Base-by-base conservation (phyloP, 2,113 vertebrate genomes). In the Condylura cristata region DNA sequence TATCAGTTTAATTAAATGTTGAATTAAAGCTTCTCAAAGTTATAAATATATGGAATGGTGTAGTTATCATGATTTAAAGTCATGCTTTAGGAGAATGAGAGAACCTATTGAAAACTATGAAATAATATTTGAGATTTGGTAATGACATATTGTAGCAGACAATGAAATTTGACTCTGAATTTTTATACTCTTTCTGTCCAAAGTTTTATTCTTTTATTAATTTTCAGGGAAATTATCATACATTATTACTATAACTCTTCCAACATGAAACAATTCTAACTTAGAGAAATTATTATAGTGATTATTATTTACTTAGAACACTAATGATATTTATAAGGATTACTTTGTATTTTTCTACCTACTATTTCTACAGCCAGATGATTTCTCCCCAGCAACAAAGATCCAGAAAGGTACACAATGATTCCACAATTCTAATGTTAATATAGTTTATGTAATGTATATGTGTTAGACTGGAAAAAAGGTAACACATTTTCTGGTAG, bases 401-500 rank as follows among this genome's bases (percentile, higher is more conserved):
- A 46, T 28, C 4, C 46, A 34, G 8, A 48, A 85, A 89, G 16
- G 90, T 85, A 60, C 28, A 44, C 61, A n/a, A 78, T 22, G 10
- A 84, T 63, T 88, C 61, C 44, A 63, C 44, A 63, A 1, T 71
- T 78, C 41, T 71, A 14, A 61, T 88, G 37, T 63, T 53, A 37
- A 28, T 24, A 26, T 6, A 65, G 11, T 79, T 84, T 51, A 22
- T 85, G n/a, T n/a, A 60, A 87, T 91, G 2, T 88, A 32, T 39
- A 4, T 78, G n/a, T n/a, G 32, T 71, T 32, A 75, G n/a, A 20
- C 2, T 22, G 39, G 26, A 17, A 22, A 53, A 58, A 81, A 68
- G n/a, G n/a, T 51, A 68, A 30, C 2, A 56, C 3, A 4, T 6
- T 22, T 1, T 14, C 12, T 51, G 3, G 37, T n/a, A n/a, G 7